phyloP scores from a whole-genome alignment of 2,797 vertebrate genomes.

The Fistularia commersonii region DNA sequence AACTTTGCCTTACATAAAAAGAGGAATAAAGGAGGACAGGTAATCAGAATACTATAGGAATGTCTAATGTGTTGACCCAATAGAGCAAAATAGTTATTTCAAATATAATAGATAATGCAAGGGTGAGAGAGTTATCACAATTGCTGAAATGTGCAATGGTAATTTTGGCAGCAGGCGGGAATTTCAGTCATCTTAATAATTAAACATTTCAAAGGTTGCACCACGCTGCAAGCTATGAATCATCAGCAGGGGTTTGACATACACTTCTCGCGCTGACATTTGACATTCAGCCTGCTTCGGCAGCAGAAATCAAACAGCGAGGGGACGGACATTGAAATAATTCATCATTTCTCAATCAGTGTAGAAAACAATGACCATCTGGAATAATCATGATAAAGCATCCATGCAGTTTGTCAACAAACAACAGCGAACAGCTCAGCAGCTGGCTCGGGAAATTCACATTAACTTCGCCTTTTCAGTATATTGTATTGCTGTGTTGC shows the following conservation, averaged over 20 bases:
- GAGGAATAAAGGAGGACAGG: not conserved
- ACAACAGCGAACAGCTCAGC: not conserved
- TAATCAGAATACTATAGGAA: no score
- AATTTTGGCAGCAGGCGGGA: slow-evolving; percentile 14
- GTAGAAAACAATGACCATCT: slow-evolving; percentile 2
- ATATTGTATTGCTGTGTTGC: slow-evolving; percentile 26
- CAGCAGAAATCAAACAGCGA: slow-evolving; percentile 20
- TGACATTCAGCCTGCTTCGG: slow-evolving; percentile 25
- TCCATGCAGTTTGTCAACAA: slow-evolving; percentile 13
- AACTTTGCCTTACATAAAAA: no score
- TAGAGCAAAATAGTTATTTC: no score
- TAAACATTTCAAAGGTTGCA: slow-evolving; percentile 26
- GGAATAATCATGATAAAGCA: slow-evolving; percentile 2
- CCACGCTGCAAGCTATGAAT: slow-evolving; percentile 17
- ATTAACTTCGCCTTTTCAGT: no score
- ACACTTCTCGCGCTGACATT: slow-evolving; percentile 25
- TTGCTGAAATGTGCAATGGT: slow-evolving; percentile 7
- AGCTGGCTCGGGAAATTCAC: slow-evolving; percentile 1
- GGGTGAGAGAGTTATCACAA: not conserved
- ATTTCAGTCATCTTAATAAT: slow-evolving; percentile 30
- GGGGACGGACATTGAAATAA: not conserved
- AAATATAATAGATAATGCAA: not conserved
- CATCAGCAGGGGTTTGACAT: slow-evolving; percentile 31
- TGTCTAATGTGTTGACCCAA: not conserved
- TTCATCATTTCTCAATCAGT: slow-evolving; percentile 6